phyloP scores from a whole-genome alignment of 2,888 invertebrate species.

The Heliconius ethilla region DNA sequence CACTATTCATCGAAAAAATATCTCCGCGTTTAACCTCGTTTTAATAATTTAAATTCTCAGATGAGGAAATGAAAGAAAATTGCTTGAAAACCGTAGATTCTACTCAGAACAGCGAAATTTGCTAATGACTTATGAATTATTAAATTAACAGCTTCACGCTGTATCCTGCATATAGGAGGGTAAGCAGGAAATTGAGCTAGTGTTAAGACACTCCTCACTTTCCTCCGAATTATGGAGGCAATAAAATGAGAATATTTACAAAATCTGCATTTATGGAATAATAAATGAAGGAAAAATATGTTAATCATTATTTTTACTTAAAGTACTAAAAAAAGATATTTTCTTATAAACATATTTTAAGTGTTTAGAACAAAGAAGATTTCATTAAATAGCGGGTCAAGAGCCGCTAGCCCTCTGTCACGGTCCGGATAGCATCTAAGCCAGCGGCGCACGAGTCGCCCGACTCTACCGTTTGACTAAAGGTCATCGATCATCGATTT shows the following conservation, averaged over 20 bases:
- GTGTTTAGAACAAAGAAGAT: conserved; percentile 12
- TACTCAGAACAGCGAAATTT: conserved; percentile 22
- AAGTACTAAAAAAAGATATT: no score
- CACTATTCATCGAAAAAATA: conserved; percentile 33
- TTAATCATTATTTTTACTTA: background rate
- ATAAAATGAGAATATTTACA: background rate
- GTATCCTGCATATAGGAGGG: no score
- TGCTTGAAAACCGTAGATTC: conserved; percentile 30
- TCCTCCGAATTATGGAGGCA: background rate
- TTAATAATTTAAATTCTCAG: conserved; percentile 32
- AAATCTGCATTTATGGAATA: background rate
- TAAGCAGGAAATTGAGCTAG: background rate
- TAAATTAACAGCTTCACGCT: background rate
- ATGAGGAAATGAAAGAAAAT: conserved; percentile 36
- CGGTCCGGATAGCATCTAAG: conserved; percentile 56
- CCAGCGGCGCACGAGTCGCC: conserved; percentile 61
- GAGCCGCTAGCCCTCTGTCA: conserved; percentile 55
- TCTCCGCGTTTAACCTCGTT: conserved; percentile 36
- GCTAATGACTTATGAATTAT: background rate
- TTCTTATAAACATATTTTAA: background rate
- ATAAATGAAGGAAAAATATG: background rate
- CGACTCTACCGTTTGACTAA: conserved; percentile 53
- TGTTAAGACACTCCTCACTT: background rate
- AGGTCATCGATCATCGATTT: conserved; percentile 48
- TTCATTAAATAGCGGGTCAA: conserved; percentile 47